phyloP scores from a whole-genome alignment of 1,140 invertebrate genomes.

The Drosophila auraria region DNA sequence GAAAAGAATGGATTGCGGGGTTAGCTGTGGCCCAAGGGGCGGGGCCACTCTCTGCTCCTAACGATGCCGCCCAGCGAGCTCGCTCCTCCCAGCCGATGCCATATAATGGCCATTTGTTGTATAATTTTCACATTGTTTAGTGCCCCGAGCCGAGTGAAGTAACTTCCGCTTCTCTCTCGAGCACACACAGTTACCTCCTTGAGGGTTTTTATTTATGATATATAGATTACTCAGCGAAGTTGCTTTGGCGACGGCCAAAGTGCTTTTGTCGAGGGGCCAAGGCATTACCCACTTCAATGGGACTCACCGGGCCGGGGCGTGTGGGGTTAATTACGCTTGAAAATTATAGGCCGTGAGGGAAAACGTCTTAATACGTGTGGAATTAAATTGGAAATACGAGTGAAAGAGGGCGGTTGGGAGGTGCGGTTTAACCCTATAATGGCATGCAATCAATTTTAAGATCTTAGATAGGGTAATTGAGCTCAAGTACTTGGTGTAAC shows the following conservation, averaged over 20 bases:
- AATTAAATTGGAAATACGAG: constrained; percentile 28
- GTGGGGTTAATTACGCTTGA: constrained; percentile 48
- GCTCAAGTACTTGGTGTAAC: neutral
- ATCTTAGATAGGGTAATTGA: constrained; percentile 6
- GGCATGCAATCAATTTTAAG: constrained; percentile 8
- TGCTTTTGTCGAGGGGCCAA: constrained; percentile 19
- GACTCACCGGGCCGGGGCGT: neutral
- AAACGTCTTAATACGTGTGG: constrained; percentile 44
- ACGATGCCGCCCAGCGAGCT: constrained; percentile 12
- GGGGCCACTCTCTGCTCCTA: constrained; percentile 1
- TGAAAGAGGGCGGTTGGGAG: neutral
- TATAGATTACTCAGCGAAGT: constrained; percentile 58
- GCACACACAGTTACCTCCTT: constrained; percentile 17
- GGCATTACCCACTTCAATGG: constrained; percentile 5
- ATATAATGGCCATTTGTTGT: constrained; percentile 77
- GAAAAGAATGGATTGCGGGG: constrained; percentile 44
- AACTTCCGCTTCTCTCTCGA: constrained; percentile 33
- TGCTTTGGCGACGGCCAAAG: constrained; percentile 36
- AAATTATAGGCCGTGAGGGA: constrained; percentile 45
- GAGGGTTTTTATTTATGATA: constrained; percentile 72
- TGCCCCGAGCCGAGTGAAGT: constrained; percentile 51
- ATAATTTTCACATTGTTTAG: constrained; percentile 82
- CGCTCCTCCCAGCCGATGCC: constrained; percentile 34
- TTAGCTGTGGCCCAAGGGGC: constrained; percentile 4
- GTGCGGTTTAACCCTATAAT: constrained; percentile 13